Conservation (phyloP, 2,797 vertebrate genomes). For the Periophthalmus magnuspinnatus region DNA sequence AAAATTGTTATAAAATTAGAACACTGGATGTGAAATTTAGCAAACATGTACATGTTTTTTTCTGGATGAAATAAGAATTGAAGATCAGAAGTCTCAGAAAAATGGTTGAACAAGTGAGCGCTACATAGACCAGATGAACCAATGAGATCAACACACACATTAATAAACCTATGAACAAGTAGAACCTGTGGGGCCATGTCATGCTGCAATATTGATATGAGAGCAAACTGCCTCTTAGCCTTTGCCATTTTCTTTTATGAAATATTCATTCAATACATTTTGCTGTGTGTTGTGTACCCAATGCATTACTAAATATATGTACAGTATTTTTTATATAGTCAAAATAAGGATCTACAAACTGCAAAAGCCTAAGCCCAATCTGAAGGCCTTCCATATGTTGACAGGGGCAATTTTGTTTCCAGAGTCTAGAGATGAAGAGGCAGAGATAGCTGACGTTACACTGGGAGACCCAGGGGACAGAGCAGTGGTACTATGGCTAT, state of each 20-base stretch:
- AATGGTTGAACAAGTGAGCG: not conserved
- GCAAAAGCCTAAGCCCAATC: not conserved
- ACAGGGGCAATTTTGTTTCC: constrained; percentile 27
- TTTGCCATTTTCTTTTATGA: constrained; percentile 21
- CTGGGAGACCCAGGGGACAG: constrained; percentile 45
- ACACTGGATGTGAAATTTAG: no score
- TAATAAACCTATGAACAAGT: not conserved
- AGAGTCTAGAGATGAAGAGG: constrained; percentile 23
- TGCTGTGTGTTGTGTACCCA: not conserved
- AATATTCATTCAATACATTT: constrained; percentile 3
- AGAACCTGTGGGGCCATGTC: not conserved
- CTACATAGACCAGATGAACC: not conserved
- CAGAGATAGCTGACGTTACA: constrained; percentile 45
- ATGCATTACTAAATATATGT: not conserved
- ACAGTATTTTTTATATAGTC: not conserved
- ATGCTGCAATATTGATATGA: constrained; percentile 2
- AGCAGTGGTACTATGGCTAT: constrained; percentile 23
- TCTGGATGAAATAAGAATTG: not conserved
- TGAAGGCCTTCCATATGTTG: constrained; percentile 8
- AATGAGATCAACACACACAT: not conserved
- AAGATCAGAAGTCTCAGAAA: not conserved
- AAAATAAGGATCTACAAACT: not conserved
- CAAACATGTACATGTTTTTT: no score
- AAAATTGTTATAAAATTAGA: no score
- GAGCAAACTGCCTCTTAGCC: not conserved